These are phyloP conservation scores for Nestor notabilis DNA, from an alignment of 2,113 vertebrate species.

Conservation along the genomic window DNA sequence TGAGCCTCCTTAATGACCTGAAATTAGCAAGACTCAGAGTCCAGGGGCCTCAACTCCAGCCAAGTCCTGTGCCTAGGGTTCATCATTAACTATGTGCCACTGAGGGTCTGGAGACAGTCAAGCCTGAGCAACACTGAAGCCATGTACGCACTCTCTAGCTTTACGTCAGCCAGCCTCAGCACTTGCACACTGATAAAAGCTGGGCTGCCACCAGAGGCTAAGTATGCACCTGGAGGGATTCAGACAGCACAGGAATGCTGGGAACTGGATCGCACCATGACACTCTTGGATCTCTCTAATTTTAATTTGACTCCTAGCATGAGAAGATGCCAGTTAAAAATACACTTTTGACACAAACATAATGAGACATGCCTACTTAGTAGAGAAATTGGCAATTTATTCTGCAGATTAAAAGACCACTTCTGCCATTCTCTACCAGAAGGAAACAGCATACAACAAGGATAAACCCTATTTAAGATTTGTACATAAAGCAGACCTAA, in stretches of 20 bases:
- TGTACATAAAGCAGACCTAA: neutral
- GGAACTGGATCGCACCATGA: rapidly evolving
- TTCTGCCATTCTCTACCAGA: neutral
- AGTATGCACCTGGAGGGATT: neutral
- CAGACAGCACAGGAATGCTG: neutral
- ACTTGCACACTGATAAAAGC: neutral
- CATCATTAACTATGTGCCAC: neutral
- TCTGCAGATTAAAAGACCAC: neutral
- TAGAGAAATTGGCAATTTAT: neutral
- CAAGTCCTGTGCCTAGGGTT: neutral
- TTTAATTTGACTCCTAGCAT: neutral
- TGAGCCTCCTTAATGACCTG: neutral
- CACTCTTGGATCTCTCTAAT: neutral
- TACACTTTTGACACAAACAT: neutral
- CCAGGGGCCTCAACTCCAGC: neutral
- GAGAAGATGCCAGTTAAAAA: neutral
- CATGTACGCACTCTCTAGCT: neutral
- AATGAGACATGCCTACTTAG: neutral
- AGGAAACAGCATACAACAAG: neutral
- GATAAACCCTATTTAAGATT: neutral
- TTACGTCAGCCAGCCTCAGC: neutral
- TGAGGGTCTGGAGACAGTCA: neutral
- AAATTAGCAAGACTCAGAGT: neutral
- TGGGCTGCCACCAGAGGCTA: neutral
- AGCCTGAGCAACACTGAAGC: neutral